Conservation (phyloP, 1,140 invertebrate species). For the Stegodyphus mimosarum region DNA sequence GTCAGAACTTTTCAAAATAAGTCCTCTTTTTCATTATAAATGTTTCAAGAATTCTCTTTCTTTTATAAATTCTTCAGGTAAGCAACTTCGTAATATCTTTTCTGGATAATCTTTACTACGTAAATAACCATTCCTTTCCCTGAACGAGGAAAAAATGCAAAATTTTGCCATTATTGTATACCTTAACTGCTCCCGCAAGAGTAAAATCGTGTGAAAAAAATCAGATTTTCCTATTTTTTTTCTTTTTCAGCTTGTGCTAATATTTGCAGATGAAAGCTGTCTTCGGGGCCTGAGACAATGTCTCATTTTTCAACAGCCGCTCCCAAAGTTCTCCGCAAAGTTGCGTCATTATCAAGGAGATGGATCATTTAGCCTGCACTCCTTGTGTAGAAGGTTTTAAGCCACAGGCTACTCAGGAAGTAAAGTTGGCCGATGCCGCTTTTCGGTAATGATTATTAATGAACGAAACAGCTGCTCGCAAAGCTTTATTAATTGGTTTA, state of each 20-base stretch:
- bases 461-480: constrained; percentile 52
- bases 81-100: too few species aligned
- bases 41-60: too few species aligned
- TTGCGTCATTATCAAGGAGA: constrained; percentile 57
- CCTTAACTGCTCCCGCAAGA: constrained; percentile 35
- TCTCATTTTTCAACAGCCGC: constrained; percentile 58
- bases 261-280: constrained; percentile 51
- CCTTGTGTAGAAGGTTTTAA: constrained; percentile 48
- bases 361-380: constrained; percentile 47
- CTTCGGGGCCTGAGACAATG: constrained; percentile 32
- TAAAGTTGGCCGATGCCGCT: constrained; percentile 45
- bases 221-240: constrained; percentile 10
- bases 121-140: neutral
- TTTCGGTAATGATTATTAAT: constrained; percentile 60
- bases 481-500: constrained; percentile 60
- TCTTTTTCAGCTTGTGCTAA: constrained; percentile 29
- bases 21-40: too few species aligned
- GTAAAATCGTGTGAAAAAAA: constrained; percentile 27
- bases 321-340: constrained; percentile 52
- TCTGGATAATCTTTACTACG: too few species aligned
- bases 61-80: too few species aligned
- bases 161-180: constrained; percentile 6
- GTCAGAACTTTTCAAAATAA: too few species aligned
- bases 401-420: constrained; percentile 52
- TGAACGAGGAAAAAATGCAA: neutral